phyloP scores from a whole-genome alignment of 2,888 invertebrate species.

The Diplolepis rosae region DNA sequence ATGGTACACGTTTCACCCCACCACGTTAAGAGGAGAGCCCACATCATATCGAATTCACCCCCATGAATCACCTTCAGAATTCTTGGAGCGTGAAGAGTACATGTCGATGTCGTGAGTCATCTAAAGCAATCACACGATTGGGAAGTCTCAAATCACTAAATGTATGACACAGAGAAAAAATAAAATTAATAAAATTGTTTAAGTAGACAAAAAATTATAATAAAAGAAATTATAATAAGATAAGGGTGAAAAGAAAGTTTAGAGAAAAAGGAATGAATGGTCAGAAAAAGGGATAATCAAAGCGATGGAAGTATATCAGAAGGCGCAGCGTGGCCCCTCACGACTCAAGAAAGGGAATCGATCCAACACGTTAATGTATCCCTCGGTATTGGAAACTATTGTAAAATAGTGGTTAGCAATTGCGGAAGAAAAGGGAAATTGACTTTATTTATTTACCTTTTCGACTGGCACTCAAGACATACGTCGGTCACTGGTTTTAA shows the following conservation, averaged over 20 bases:
- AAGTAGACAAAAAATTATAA: too few species aligned
- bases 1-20: not conserved
- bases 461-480: conserved; percentile 47
- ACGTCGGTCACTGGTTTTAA: conserved; percentile 51
- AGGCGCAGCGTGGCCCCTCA: conserved; percentile 49
- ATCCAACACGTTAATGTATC: conserved; percentile 66
- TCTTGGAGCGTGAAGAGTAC: not conserved
- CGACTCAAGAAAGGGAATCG: conserved; percentile 65
- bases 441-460: conserved; percentile 39
- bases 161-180: not conserved
- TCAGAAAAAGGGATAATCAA: not conserved
- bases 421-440: not conserved
- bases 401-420: conserved; percentile 20
- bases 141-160: not conserved
- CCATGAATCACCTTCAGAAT: conserved; percentile 14
- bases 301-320: conserved; percentile 7
- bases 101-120: not conserved
- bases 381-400: conserved; percentile 48
- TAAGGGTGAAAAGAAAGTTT: not conserved
- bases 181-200: not conserved
- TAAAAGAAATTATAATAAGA: not conserved
- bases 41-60: conserved; percentile 5
- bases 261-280: not conserved
- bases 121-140: too few species aligned
- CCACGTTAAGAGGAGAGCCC: conserved; percentile 4